Evolutionary conservation across 2,888 invertebrate genomes (phyloP).

Genomic region (Acronicta aceris): DNA sequence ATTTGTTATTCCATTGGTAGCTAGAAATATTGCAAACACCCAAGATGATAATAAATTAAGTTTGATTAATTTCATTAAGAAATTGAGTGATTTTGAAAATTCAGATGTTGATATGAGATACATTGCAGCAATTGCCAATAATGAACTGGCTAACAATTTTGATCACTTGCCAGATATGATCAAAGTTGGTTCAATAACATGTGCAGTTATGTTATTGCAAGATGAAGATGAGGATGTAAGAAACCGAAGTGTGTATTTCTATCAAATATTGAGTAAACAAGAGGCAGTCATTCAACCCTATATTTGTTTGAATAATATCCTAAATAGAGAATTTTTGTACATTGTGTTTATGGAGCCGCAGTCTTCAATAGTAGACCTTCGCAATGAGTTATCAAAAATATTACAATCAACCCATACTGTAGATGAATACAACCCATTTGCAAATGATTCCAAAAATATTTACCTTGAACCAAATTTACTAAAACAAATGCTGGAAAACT

Average conservation of each 20-base stretch:
- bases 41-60: slow-evolving; percentile 50
- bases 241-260: slow-evolving; percentile 74
- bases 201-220: slow-evolving; percentile 83
- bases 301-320: slow-evolving; percentile 72
- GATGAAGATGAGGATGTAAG: slow-evolving; percentile 88
- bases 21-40: slow-evolving; percentile 59
- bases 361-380: slow-evolving; percentile 59
- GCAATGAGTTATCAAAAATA: slow-evolving; percentile 61
- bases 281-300: slow-evolving; percentile 67
- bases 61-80: slow-evolving; percentile 66
- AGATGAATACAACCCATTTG: slow-evolving; percentile 85
- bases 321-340: slow-evolving; percentile 68
- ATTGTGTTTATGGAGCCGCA: slow-evolving; percentile 58
- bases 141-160: slow-evolving; percentile 73
- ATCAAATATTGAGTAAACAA: slow-evolving; percentile 62
- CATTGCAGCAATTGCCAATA: slow-evolving; percentile 77
- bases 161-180: slow-evolving; percentile 62
- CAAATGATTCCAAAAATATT: slow-evolving; percentile 84
- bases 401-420: slow-evolving; percentile 56
- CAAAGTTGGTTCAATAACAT: slow-evolving; percentile 74
- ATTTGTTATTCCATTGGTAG: slow-evolving; percentile 75
- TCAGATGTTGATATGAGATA: slow-evolving; percentile 79
- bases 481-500: slow-evolving; percentile 62
- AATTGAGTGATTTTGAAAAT: slow-evolving; percentile 71
- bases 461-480: slow-evolving; percentile 83